Percentiles rank a stretch among this genome's conserved stretches.
phyloP scores from a whole-genome alignment of 2,797 vertebrate species.

The Manis pentadactyla region DNA sequence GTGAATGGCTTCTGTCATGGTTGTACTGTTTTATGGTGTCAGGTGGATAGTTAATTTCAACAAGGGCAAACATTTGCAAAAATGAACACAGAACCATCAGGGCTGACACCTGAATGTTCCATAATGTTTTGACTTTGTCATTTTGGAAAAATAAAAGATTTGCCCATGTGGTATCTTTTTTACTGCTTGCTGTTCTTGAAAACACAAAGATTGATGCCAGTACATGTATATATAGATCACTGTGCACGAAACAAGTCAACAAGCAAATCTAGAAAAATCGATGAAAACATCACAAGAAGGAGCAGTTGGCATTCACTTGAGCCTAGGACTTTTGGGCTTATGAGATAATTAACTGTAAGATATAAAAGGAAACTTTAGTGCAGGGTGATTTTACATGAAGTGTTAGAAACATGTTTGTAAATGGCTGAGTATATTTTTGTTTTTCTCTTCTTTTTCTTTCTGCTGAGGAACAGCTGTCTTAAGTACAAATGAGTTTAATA shows the following conservation, averaged over 20 bases:
- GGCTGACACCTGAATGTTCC: background rate
- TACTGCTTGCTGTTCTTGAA: constrained; percentile 10
- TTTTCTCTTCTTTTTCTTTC: background rate
- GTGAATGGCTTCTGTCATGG: constrained; percentile 64
- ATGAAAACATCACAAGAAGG: background rate
- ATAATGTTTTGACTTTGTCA: constrained; percentile 43
- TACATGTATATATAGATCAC: background rate
- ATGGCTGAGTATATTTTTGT: background rate
- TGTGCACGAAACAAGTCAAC: background rate
- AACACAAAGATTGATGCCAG: background rate
- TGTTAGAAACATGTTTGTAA: background rate
- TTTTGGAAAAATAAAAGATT: constrained; percentile 71
- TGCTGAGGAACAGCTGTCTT: background rate
- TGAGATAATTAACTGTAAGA: background rate
- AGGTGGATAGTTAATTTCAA: constrained; percentile 59
- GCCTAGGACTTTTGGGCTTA: background rate
- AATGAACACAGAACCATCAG: background rate
- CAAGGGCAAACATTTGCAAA: background rate
- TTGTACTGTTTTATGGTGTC: constrained; percentile 21
- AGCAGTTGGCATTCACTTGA: background rate
- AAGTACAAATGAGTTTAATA: constrained; percentile 17
- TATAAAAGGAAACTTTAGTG: background rate
- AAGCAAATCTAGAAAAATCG: constrained; percentile 4
- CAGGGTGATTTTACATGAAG: background rate
- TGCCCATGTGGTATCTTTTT: constrained; percentile 55